phyloP scores from a whole-genome alignment of 2,888 invertebrate genomes.

The Netelia fuscicornis region DNA sequence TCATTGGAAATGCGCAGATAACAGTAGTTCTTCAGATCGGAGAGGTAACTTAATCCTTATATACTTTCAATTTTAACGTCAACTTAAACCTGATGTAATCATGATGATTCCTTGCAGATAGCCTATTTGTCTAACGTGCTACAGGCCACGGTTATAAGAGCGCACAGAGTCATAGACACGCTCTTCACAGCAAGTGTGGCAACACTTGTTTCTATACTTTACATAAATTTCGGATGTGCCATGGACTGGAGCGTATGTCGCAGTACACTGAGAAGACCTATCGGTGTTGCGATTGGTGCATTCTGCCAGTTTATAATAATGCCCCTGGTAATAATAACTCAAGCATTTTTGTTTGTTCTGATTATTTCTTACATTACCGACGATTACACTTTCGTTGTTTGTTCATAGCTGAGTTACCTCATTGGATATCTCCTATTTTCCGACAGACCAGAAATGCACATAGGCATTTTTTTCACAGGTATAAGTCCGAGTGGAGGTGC shows the following conservation, averaged over 20 bases:
- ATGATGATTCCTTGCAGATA: constrained; percentile 70
- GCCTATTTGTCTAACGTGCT: constrained; percentile 75
- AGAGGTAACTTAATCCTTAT: constrained; percentile 70
- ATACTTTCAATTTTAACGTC: background rate
- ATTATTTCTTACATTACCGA: constrained; percentile 9
- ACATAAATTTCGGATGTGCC: constrained; percentile 96
- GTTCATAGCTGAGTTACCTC: constrained; percentile 89
- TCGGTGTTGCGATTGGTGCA: constrained; percentile 93
- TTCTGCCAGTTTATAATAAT: constrained; percentile 92
- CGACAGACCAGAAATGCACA: constrained; percentile 88
- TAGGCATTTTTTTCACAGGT: constrained; percentile 96
- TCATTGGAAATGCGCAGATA: constrained; percentile 85
- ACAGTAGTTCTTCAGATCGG: constrained; percentile 66
- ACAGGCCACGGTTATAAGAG: constrained; percentile 87
- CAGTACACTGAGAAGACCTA: constrained; percentile 89
- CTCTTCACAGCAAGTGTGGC: constrained; percentile 92
- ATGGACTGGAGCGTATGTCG: constrained; percentile 91
- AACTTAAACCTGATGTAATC: background rate
- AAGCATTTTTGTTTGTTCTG: background rate
- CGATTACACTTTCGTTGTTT: constrained; percentile 53
- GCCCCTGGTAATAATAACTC: constrained; percentile 87
- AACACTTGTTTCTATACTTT: constrained; percentile 91
- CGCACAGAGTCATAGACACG: constrained; percentile 89
- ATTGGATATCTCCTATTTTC: constrained; percentile 91
- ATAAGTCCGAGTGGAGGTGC: constrained; percentile 97